Evolutionary conservation across 2,797 vertebrate species (phyloP), one percentile per base, ranked within the genome.

Genomic region (Enteromius fasciolatus): DNA sequence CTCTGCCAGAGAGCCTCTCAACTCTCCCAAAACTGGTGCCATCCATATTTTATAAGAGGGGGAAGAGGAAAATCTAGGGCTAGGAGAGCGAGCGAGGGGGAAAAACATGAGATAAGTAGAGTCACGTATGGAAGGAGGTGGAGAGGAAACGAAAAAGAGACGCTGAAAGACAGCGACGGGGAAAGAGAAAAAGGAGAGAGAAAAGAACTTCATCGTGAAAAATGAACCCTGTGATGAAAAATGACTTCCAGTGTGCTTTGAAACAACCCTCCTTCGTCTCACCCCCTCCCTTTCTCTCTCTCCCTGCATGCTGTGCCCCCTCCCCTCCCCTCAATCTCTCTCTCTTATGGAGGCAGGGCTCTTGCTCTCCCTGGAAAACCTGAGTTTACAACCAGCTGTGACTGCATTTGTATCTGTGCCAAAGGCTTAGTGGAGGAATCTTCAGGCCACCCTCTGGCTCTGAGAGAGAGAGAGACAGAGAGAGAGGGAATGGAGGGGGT

Each of bases 371-470:
- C 94, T 96, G 95, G 95, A 97, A 96, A 94, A 95, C 96, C 95
- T 94, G 95, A 97, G 94, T 95, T 90, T 94, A 93, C 94, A 96
- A 93, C 96, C 97, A 97, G 96, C 97, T 97, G 96, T 97, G 96
- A 94, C 92, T 93, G 95, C 94, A 95, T 95, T 97, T 96, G 97
- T 96, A 95, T 96, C 95, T 95, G 94, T 96, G 97, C 97, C 98
- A 98, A 97, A 95, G 96, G 96, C 96, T 97, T 96, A 98, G 96
- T 96, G 93, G 96, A 97, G 97, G 97, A 98, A 98, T 99, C 96
- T 97, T 92, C 93, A 92, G 96, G 96, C 95, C 93, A 97, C 96
- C 97, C 95, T 94, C 89, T 91, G 94, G 95, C 96, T 95, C 92
- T 91, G 36, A 72, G 78, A 72, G 92, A 91, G 92, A 86, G 91